Percentiles rank a stretch among this genome's conserved stretches.
These are phyloP conservation scores for Troglohyphantes excavatus DNA, from an alignment of 2,888 invertebrate genomes.

Conservation along the genomic window DNA sequence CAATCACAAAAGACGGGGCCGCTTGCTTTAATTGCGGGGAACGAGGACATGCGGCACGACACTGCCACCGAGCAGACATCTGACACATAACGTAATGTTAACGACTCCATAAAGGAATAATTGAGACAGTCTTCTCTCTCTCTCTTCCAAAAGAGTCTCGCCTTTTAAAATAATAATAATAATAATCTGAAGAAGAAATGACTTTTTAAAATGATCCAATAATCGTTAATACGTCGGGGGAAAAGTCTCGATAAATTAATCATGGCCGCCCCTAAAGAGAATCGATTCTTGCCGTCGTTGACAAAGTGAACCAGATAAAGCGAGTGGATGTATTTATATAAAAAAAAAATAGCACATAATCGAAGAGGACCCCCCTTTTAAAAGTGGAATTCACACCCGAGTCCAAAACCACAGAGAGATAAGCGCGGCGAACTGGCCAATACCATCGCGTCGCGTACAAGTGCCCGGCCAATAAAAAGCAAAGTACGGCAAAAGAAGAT, in stretches of 20 bases:
- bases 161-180: conserved; percentile 55
- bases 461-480: conserved; percentile 75
- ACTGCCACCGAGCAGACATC: too few species aligned
- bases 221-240: conserved; percentile 76
- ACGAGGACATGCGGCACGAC: too few species aligned
- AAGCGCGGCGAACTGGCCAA: conserved; percentile 64
- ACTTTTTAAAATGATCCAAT: conserved; percentile 78
- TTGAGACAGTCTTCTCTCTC: conserved; percentile 56
- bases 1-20: conserved; percentile 57
- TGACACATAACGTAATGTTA: conserved; percentile 76
- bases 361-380: not conserved
- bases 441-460: conserved; percentile 60
- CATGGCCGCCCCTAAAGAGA: conserved; percentile 41
- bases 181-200: conserved; percentile 59
- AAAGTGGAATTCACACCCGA: not conserved
- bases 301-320: conserved; percentile 75
- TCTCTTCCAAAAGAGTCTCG: conserved; percentile 17
- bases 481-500: conserved; percentile 72
- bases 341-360: conserved; percentile 1
- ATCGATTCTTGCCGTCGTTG: conserved; percentile 63
- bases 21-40: conserved; percentile 54
- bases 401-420: conserved; percentile 24
- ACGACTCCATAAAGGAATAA: conserved; percentile 71
- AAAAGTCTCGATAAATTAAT: conserved; percentile 74
- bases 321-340: conserved; percentile 29